Evolutionary conservation across 2,888 invertebrate genomes (phyloP), one percentile per base, ranked within the genome.

Genomic region (Phoronis australis): DNA sequence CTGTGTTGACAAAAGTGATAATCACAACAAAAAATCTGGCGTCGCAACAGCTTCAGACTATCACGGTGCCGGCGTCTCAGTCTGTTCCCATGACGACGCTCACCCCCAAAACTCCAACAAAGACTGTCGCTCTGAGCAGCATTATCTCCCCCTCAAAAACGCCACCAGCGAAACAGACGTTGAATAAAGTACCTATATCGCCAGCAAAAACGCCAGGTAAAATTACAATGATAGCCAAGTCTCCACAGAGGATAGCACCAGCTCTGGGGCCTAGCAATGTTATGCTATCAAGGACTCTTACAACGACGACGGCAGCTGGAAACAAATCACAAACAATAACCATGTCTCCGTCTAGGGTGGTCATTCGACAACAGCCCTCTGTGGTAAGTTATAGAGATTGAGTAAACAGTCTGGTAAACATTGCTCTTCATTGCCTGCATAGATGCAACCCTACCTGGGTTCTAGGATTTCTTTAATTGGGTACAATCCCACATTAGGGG

Each of bases 181-280:
- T 66, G 26, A 65, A 54, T 48, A 69, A 69, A 59, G 47, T 73
- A 39, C 66, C 71, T 20, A 63, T 69, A n/a, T 69, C 71, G 9
- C 69, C 70, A 5, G 64, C 78, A 42, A 79, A 80, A 54, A 77
- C 80, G 52, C 76, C 81, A 27, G 80, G 80, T 57, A 82, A 82
- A 67, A 69, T 81, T 47, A 72, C 69, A 48, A 69, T 69, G 63
- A 78, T 82, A 1, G 75, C 84, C 6, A 86, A 87, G 75, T 84
- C 87, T 15, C 85, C 87, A 0, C 81, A 86, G 26, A 87, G 85
- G 77, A 83, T 87, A 40, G 56, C 60, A 20, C 59, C 62, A 39
- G 62, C 62, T 26, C 9, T 31, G 15, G 45, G 45, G 20, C 48
- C 44, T 31, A 53, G 51, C 35, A 60, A 61, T 56, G 57, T 66